Percentiles rank a stretch among this genome's conserved stretches.
phyloP scores from a whole-genome alignment of 92 coral and sea anemone genomes.

The Parazoanthus darwini region DNA sequence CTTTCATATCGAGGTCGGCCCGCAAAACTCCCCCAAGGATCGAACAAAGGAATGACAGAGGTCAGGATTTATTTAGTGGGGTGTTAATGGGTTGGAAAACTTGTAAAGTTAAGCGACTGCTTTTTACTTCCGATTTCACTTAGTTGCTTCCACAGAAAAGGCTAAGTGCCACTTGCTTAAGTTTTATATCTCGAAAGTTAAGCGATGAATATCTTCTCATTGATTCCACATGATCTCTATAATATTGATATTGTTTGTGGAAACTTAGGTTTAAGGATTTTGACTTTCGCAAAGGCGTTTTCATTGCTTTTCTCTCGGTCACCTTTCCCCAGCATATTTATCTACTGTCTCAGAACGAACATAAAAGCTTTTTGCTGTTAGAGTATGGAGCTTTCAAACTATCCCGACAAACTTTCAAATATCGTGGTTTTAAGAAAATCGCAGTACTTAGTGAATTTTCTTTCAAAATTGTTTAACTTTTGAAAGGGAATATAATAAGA shows the following conservation, averaged over 20 bases:
- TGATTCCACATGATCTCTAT: too few relatives aligned
- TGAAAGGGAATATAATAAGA: too few relatives aligned
- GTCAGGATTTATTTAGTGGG: not conserved
- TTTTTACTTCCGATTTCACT: not conserved
- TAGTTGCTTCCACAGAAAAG: not conserved
- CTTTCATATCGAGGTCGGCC: slow-evolving; percentile 1
- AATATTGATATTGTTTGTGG: not conserved
- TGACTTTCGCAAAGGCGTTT: too few relatives aligned
- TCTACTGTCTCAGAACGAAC: too few relatives aligned
- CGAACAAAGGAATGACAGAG: slow-evolving; percentile 1
- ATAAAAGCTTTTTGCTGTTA: not conserved
- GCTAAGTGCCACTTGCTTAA: not conserved
- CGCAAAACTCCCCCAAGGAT: not conserved
- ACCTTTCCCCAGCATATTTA: too few relatives aligned
- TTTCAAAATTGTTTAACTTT: too few relatives aligned
- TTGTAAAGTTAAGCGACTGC: not conserved
- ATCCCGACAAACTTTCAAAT: not conserved
- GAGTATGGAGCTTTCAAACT: not conserved
- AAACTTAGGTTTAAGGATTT: too few relatives aligned
- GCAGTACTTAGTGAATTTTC: not conserved
- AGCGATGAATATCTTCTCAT: too few relatives aligned
- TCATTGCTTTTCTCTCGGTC: too few relatives aligned
- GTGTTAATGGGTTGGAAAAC: not conserved
- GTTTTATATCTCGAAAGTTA: too few relatives aligned
- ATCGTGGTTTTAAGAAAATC: not conserved